Evolutionary conservation across 2,113 vertebrate species (phyloP).

Genomic region (Tonatia bakeri): DNA sequence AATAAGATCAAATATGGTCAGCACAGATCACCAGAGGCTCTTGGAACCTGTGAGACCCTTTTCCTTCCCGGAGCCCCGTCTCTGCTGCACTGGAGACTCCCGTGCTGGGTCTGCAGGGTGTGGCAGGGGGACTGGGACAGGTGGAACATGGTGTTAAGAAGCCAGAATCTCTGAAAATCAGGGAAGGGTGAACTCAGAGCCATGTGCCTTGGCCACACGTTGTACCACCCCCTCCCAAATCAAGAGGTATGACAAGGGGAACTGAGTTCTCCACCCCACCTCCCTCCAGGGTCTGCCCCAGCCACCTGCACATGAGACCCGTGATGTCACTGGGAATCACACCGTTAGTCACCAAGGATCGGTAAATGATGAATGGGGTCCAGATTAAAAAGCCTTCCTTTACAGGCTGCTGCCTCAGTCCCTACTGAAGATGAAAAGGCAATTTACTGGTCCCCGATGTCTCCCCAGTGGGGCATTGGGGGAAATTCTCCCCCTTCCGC

Average conservation of each 20-base stretch:
- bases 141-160: not conserved
- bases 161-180: not conserved
- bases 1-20: not conserved
- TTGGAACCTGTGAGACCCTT: not conserved
- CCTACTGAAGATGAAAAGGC: not conserved
- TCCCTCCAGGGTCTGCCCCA: rapidly evolving
- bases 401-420: too few species aligned
- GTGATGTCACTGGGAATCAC: not conserved
- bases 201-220: not conserved
- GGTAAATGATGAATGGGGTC: not conserved
- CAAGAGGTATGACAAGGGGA: not conserved
- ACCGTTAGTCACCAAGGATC: not conserved
- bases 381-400: not conserved
- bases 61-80: not conserved
- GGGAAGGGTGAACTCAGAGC: not conserved
- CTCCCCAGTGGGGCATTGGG: not conserved
- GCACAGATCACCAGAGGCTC: too few species aligned
- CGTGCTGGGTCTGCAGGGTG: too few species aligned
- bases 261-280: rapidly evolving
- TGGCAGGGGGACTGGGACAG: too few species aligned
- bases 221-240: not conserved
- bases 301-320: not conserved
- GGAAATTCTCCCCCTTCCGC: not conserved
- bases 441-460: not conserved
- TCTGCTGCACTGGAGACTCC: not conserved